Evolutionary conservation across 2,113 vertebrate genomes (phyloP).

Genomic region (Hypomesus transpacificus): DNA sequence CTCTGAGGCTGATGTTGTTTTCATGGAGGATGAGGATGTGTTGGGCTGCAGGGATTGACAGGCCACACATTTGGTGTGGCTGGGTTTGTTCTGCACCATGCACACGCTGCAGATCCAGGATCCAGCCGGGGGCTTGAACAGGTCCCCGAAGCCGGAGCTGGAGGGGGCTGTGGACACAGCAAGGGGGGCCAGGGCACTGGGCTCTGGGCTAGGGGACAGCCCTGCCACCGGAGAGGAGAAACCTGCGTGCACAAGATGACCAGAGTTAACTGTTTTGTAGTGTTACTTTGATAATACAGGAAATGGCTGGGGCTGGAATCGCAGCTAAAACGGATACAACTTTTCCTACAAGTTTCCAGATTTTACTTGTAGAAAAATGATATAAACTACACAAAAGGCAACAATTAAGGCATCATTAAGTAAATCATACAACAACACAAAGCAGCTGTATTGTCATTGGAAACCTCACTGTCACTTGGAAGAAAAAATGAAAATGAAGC

Average conservation of each 20-base stretch:
- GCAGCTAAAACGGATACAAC: too few relatives aligned
- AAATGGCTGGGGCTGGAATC: too few relatives aligned
- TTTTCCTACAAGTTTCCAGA: background rate
- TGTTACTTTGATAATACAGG: too few relatives aligned
- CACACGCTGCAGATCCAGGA: conserved; percentile 79
- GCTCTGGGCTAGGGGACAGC: conserved; percentile 48
- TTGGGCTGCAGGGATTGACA: conserved; percentile 72
- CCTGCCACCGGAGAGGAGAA: conserved; percentile 69
- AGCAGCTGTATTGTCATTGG: background rate
- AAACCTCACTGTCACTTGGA: background rate
- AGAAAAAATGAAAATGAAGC: background rate
- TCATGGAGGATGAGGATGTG: conserved; percentile 48
- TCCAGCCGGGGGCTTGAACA: conserved; percentile 71
- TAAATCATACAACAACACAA: background rate
- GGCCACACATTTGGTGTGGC: conserved; percentile 79
- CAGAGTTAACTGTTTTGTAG: too few relatives aligned
- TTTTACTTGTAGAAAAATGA: background rate
- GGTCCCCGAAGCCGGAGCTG: conserved; percentile 68
- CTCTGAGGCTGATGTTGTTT: conserved; percentile 44
- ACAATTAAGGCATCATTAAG: background rate
- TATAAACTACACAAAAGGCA: background rate
- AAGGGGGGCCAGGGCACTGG: conserved; percentile 63
- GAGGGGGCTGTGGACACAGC: conserved; percentile 40
- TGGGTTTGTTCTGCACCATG: conserved; percentile 77
- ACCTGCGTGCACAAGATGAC: conserved; percentile 59